Conservation (phyloP, 2,113 vertebrate species). For the Telmatochromis sp. region DNA sequence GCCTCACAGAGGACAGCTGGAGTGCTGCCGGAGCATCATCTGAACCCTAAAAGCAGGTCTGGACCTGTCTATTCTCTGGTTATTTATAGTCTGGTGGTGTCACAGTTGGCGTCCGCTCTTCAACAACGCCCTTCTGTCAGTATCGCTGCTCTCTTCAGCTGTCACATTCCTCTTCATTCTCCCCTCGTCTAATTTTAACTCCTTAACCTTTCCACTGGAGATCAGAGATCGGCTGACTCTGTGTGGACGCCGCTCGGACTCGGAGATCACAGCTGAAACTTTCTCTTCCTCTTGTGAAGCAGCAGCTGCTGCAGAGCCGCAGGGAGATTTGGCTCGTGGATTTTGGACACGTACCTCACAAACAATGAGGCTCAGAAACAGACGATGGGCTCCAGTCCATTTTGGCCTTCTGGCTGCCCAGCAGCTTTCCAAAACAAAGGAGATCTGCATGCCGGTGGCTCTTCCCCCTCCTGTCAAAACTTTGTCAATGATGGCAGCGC, state of each 20-base stretch:
- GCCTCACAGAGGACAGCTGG: neutral
- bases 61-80: slow-evolving; percentile 13
- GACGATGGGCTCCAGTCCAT: neutral
- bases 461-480: neutral
- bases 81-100: slow-evolving; percentile 23
- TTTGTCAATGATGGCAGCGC: neutral
- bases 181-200: slow-evolving; percentile 45
- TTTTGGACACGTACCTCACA: neutral
- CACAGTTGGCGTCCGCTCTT: neutral
- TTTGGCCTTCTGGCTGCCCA: neutral
- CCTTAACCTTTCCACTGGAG: slow-evolving; percentile 8
- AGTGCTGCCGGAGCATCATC: fast-evolving
- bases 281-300: neutral
- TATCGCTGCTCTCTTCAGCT: slow-evolving; percentile 29
- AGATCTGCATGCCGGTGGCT: neutral
- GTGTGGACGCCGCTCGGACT: neutral
- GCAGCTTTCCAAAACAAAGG: neutral
- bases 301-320: slow-evolving; percentile 1
- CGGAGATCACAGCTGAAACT: neutral
- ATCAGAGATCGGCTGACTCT: neutral
- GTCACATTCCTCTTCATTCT: slow-evolving; percentile 46
- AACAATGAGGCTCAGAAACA: neutral
- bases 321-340: neutral
- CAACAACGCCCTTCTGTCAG: neutral
- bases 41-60: neutral